Conservation (phyloP, 2,113 vertebrate species). For the Solea senegalensis region DNA sequence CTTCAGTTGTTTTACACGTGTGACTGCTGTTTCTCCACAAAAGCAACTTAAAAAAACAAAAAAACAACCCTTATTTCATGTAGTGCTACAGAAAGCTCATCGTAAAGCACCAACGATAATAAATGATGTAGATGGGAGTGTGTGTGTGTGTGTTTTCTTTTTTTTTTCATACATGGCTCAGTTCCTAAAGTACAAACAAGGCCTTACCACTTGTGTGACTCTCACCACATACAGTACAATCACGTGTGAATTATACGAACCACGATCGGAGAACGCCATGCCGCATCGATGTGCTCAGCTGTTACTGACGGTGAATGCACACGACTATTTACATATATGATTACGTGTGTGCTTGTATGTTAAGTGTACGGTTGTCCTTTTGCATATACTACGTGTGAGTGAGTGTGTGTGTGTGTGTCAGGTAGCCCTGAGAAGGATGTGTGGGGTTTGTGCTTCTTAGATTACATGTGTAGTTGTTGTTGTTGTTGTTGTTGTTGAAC, state of each 20-base stretch:
- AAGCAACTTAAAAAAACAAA: conserved; percentile 18
- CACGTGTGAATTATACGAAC: conserved; percentile 30
- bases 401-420: conserved; percentile 55
- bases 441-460: conserved; percentile 75
- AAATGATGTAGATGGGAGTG: conserved; percentile 5
- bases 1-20: neutral
- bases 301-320: conserved; percentile 4
- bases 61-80: conserved; percentile 11
- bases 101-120: conserved; percentile 49
- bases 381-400: conserved; percentile 41
- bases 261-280: conserved; percentile 28
- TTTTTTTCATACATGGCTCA: conserved; percentile 55
- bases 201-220: conserved; percentile 36
- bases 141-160: neutral
- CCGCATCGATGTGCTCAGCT: conserved; percentile 40
- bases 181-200: conserved; percentile 62
- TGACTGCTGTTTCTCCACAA: conserved; percentile 18
- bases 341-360: conserved; percentile 29
- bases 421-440: conserved; percentile 75
- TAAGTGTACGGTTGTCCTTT: conserved; percentile 18
- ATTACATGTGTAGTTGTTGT: conserved; percentile 32
- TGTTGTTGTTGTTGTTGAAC: neutral
- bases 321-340: conserved; percentile 43
- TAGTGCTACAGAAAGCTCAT: conserved; percentile 53
- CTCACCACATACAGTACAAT: conserved; percentile 46